phyloP scores from a whole-genome alignment of 2,888 invertebrate species.

The Mylabris sibirica region DNA sequence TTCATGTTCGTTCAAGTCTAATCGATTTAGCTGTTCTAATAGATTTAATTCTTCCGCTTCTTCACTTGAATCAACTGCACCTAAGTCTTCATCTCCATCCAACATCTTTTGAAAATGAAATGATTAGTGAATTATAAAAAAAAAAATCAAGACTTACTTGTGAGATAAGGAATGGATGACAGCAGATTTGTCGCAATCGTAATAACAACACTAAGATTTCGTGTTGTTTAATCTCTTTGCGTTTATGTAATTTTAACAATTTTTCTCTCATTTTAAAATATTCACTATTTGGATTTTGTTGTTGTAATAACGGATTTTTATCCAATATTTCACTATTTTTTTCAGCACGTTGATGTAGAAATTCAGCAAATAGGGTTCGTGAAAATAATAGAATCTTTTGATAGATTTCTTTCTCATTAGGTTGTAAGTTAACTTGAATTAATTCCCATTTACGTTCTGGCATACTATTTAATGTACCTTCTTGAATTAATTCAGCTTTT shows the following conservation, averaged over 20 bases:
- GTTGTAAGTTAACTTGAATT: slow-evolving; percentile 69
- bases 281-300: slow-evolving; percentile 51
- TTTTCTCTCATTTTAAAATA: slow-evolving; percentile 72
- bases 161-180: slow-evolving; percentile 85
- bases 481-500: slow-evolving; percentile 77
- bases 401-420: slow-evolving; percentile 79
- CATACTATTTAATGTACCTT: slow-evolving; percentile 69
- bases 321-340: slow-evolving; percentile 62
- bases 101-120: slow-evolving; percentile 60
- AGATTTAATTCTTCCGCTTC: slow-evolving; percentile 66
- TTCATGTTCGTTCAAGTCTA: slow-evolving; percentile 62
- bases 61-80: slow-evolving; percentile 53
- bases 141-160: slow-evolving; percentile 64
- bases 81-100: slow-evolving; percentile 59
- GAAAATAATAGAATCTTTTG: slow-evolving; percentile 77
- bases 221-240: slow-evolving; percentile 62
- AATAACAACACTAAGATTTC: slow-evolving; percentile 82
- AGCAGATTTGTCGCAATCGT: slow-evolving; percentile 86
- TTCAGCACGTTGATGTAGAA: slow-evolving; percentile 77
- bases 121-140: too few relatives aligned
- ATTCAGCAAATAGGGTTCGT: slow-evolving; percentile 78
- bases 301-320: not conserved
- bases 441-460: slow-evolving; percentile 69
- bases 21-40: slow-evolving; percentile 69
- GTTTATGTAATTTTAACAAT: slow-evolving; percentile 67